These are phyloP conservation scores for Oceanodroma tethys DNA, from an alignment of 2,113 vertebrate genomes.

Conservation along the genomic window DNA sequence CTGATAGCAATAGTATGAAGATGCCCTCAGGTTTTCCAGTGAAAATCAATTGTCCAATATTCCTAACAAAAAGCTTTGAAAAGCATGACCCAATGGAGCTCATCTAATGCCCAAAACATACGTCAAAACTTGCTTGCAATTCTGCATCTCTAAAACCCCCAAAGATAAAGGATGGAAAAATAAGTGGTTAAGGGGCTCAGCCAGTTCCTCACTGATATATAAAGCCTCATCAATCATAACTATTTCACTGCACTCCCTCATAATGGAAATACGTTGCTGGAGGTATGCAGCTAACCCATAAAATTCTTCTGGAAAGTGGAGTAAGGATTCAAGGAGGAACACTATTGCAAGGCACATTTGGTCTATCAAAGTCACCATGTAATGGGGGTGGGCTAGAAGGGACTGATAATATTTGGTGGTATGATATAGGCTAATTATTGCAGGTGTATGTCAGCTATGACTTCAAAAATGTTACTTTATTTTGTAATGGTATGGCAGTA, in stretches of 20 bases:
- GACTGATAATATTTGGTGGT: neutral
- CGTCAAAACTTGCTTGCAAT: neutral
- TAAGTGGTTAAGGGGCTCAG: neutral
- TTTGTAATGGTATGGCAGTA: neutral
- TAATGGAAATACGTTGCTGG: neutral
- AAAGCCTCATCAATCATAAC: neutral
- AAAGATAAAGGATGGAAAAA: neutral
- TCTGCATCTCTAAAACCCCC: neutral
- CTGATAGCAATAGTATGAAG: neutral
- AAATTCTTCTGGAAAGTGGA: neutral
- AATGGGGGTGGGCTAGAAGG: neutral
- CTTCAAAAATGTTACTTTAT: neutral
- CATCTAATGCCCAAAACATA: neutral
- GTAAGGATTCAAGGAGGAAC: neutral
- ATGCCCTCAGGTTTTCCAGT: neutral
- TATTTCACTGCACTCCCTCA: neutral
- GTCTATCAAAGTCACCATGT: neutral
- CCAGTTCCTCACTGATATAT: neutral
- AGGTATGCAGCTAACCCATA: neutral
- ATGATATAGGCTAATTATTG: neutral
- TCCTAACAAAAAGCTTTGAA: conserved; percentile 18
- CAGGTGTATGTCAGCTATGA: neutral
- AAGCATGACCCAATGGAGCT: neutral
- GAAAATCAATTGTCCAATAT: conserved; percentile 48
- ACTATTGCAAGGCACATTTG: neutral